These are phyloP conservation scores for Argyresthia goedartella DNA, from an alignment of 2,888 invertebrate genomes.

Conservation along the genomic window DNA sequence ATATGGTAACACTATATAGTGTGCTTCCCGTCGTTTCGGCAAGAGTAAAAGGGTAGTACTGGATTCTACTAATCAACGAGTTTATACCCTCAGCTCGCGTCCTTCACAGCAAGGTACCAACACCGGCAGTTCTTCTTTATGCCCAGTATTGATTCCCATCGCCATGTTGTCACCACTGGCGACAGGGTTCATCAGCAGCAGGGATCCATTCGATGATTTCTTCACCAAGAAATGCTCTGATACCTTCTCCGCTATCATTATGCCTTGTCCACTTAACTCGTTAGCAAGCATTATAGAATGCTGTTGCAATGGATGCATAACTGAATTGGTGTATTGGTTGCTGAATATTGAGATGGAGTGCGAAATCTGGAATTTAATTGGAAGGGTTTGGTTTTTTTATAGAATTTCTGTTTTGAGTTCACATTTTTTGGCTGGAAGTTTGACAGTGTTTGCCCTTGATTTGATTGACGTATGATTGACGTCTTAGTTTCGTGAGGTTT, in stretches of 20 bases:
- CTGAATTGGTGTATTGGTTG: constrained; percentile 8
- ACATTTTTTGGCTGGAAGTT: not conserved
- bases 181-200: constrained; percentile 52
- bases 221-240: constrained; percentile 33
- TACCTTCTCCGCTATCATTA: not conserved
- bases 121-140: constrained; percentile 46
- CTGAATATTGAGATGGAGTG: not conserved
- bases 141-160: constrained; percentile 38
- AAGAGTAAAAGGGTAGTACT: too few species aligned
- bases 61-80: too few species aligned
- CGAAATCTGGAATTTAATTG: not conserved
- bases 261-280: not conserved
- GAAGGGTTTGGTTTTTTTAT: not conserved
- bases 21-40: too few species aligned
- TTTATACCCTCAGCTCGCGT: constrained; percentile 42
- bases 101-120: constrained; percentile 61
- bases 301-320: constrained; percentile 50
- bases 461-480: too few species aligned
- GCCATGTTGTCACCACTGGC: constrained; percentile 59
- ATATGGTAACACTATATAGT: too few species aligned
- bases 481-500: too few species aligned
- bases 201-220: constrained; percentile 40
- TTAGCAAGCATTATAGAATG: constrained; percentile 19
- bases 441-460: too few species aligned
- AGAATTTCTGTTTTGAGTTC: not conserved